A percentile compares a stretch with the other conserved stretches of the same genome.
Evolutionary conservation across 2,888 invertebrate species (phyloP).

Genomic region (Ecdyonurus torrentis): DNA sequence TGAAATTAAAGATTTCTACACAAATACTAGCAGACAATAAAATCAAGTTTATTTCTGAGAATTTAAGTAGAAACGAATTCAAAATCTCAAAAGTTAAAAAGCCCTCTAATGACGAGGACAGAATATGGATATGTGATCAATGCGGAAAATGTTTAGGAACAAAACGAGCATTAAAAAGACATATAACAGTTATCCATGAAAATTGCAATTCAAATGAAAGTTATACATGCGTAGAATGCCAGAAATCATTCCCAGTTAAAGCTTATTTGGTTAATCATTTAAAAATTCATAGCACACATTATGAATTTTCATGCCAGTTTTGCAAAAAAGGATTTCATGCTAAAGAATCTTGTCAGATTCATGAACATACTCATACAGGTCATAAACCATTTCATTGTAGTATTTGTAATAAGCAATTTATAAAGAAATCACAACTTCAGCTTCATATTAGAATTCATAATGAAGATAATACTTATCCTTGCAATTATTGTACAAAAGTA

Average conservation of each 20-base stretch:
- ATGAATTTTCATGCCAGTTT: not conserved
- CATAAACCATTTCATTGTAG: constrained; percentile 42
- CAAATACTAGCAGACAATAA: too few relatives aligned
- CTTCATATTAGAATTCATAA: not conserved
- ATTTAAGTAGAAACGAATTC: too few relatives aligned
- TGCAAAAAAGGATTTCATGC: not conserved
- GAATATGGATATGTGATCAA: not conserved
- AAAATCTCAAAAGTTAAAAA: too few relatives aligned
- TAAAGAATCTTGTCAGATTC: not conserved
- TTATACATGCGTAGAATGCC: not conserved
- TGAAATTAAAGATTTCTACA: too few relatives aligned
- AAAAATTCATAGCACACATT: not conserved
- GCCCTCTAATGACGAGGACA: not conserved
- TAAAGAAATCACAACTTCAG: not conserved
- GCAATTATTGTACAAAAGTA: not conserved
- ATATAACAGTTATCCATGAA: not conserved
- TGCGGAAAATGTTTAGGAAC: not conserved
- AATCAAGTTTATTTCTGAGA: too few relatives aligned
- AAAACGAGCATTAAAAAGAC: not conserved
- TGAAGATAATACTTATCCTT: not conserved
- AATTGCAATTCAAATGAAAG: not conserved
- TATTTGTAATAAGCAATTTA: constrained; percentile 37
- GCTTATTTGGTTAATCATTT: not conserved
- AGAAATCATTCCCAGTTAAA: not conserved
- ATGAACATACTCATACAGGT: constrained; percentile 30